Percentiles rank a stretch among this genome's conserved stretches.
Evolutionary conservation across 1,140 invertebrate species (phyloP).

Genomic region (Drosophila neocordata): DNA sequence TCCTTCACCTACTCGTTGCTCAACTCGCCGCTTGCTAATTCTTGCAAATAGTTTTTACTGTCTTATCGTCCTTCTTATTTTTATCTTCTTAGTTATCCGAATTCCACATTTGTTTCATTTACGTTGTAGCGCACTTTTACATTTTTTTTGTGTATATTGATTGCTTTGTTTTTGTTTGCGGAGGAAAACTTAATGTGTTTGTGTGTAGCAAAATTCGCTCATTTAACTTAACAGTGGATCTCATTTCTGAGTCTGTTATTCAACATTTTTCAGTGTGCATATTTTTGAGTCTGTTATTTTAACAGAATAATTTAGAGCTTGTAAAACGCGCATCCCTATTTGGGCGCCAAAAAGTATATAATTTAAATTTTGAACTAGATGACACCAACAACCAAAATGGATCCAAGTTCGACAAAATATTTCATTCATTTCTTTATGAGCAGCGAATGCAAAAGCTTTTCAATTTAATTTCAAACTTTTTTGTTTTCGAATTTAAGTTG

Average conservation of each 20-base stretch:
- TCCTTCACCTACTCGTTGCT: conserved; percentile 11
- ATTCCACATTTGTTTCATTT: conserved; percentile 1
- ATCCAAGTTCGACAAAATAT: too few relatives aligned
- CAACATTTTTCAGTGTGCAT: not conserved
- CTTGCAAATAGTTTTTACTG: conserved; percentile 17
- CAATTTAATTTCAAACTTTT: not conserved
- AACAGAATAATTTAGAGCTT: not conserved
- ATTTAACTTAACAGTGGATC: not conserved
- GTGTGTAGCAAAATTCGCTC: conserved; percentile 1
- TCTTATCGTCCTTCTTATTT: not conserved
- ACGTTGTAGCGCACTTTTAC: conserved; percentile 4
- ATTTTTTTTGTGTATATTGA: conserved; percentile 8
- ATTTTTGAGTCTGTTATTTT: not conserved
- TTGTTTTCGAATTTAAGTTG: not conserved
- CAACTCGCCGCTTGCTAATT: conserved; percentile 19
- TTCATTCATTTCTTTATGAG: too few relatives aligned
- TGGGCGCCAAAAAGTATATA: not conserved
- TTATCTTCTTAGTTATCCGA: not conserved
- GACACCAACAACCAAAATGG: too few relatives aligned
- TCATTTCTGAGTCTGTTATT: not conserved
- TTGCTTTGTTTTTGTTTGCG: conserved; percentile 1
- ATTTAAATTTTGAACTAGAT: not conserved
- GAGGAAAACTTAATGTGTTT: not conserved
- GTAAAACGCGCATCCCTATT: not conserved
- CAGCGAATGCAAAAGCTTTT: not conserved